Evolutionary conservation across 2,888 invertebrate genomes (phyloP), one percentile per base, ranked within the genome.

Genomic region (Eupithecia centaureata): DNA sequence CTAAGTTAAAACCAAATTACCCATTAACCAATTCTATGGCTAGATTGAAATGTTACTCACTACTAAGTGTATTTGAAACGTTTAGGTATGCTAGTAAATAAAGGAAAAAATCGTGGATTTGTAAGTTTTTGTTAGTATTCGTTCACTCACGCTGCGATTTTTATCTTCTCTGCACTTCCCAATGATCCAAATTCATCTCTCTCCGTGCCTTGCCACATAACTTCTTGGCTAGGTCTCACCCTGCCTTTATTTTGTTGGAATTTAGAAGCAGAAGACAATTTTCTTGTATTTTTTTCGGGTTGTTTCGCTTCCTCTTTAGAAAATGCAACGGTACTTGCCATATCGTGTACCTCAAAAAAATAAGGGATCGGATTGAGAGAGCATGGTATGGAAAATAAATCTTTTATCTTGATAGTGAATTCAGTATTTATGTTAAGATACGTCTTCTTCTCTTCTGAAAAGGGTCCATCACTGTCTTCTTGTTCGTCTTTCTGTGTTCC

Each of bases 321-420:
- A 2, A 64, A 38, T 57, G 84, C 79, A 15, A 84, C 68, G 64
- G 86, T 86, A 68, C 75, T 78, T 28, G 77, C 63, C 82, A 91
- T 88, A 69, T 91, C 84, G 18, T 68, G 72, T n/a, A 87, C 73
- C 67, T 86, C 82, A 72, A 90, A 90, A 51, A 91, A 68, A 63
- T 88, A 89, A 8, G 79, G 72, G 67, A 78, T 62, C n/a, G 77
- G 73, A 70, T 33, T 77, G 5, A 67, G 12, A 30, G 58, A 63
- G 64, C 18, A 72, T 28, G 71, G 60, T 27, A 64, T 35, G 1
- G 76, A 71, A 71, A 82, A 82, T 33, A 78, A 56, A 67, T 87
- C 83, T 38, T 77, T 80, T 1, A 87, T 76, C 76, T 58, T 80
- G 30, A 74, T 77, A 5, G 67, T 61, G 73, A 82, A 90, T 73